phyloP scores from a whole-genome alignment of 2,797 vertebrate genomes.

The Diplodus sargus region DNA sequence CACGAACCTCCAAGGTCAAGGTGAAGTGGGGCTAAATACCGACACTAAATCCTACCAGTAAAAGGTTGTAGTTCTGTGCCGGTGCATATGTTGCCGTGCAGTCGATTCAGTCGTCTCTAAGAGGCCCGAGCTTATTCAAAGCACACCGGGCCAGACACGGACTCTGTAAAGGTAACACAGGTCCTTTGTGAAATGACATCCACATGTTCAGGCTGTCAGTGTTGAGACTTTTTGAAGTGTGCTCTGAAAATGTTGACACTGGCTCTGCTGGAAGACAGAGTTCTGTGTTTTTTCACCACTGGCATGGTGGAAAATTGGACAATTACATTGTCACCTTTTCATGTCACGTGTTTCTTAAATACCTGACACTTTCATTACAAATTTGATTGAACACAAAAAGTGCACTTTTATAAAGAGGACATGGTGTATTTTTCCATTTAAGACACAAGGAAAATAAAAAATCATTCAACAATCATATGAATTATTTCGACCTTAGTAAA shows the following conservation, averaged over 20 bases:
- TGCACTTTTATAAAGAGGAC: not conserved
- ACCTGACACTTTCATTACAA: not conserved
- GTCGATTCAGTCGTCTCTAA: conserved; percentile 32
- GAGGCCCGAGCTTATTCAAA: conserved; percentile 38
- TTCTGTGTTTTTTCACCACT: conserved; percentile 8
- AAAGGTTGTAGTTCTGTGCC: conserved; percentile 17
- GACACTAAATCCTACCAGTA: conserved; percentile 55
- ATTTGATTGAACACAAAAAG: not conserved
- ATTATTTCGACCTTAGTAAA: not conserved
- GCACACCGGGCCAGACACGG: conserved; percentile 19
- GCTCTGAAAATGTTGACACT: conserved; percentile 30
- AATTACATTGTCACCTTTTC: conserved; percentile 20
- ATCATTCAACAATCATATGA: not conserved
- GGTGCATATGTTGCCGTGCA: conserved; percentile 45
- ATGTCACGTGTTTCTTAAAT: conserved; percentile 7
- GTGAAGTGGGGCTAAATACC: conserved; percentile 60
- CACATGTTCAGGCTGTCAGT: conserved; percentile 22
- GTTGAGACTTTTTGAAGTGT: conserved; percentile 35
- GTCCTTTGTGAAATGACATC: conserved; percentile 31
- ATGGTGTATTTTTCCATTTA: not conserved
- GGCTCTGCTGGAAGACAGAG: conserved; percentile 17
- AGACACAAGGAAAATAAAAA: not conserved
- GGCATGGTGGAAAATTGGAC: conserved; percentile 9
- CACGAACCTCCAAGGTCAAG: conserved; percentile 52
- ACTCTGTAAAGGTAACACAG: conserved; percentile 4